These are phyloP conservation scores for Dryococelus australis DNA, from an alignment of 2,888 invertebrate genomes.

Conservation along the genomic window DNA sequence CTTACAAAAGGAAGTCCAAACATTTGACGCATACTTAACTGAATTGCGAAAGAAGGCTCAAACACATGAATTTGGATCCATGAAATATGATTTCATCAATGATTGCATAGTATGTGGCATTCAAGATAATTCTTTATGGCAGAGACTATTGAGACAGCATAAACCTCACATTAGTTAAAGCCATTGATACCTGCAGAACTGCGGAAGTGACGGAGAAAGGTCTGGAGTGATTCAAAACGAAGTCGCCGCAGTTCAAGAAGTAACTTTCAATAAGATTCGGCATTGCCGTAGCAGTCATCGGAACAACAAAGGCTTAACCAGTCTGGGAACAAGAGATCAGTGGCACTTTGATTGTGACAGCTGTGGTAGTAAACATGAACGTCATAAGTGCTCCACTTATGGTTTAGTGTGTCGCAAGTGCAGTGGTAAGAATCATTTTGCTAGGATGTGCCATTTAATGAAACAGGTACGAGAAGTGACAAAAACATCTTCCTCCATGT, in stretches of 20 bases:
- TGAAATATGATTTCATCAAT: not conserved
- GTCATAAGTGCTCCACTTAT: not conserved
- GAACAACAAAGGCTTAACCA: not conserved
- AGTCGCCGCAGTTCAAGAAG: not conserved
- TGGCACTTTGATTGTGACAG: not conserved
- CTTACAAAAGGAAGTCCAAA: not conserved
- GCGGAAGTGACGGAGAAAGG: not conserved
- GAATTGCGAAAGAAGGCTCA: not conserved
- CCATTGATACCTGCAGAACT: not conserved
- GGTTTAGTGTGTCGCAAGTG: not conserved
- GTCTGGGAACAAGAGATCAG: not conserved
- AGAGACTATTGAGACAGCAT: not conserved
- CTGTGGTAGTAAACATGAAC: not conserved
- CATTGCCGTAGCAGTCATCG: not conserved
- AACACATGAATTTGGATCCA: not conserved
- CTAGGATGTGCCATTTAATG: not conserved
- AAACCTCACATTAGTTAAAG: not conserved
- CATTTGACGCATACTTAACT: not conserved
- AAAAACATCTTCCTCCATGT: not conserved
- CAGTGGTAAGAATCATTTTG: not conserved
- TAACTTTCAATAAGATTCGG: not conserved
- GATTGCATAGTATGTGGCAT: not conserved
- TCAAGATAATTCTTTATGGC: not conserved
- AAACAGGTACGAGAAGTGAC: not conserved
- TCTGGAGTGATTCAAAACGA: not conserved